Percentiles rank a stretch among this genome's conserved stretches.
Evolutionary conservation across 2,797 vertebrate genomes (phyloP).

Genomic region (Microctenopoma steveboyesi): DNA sequence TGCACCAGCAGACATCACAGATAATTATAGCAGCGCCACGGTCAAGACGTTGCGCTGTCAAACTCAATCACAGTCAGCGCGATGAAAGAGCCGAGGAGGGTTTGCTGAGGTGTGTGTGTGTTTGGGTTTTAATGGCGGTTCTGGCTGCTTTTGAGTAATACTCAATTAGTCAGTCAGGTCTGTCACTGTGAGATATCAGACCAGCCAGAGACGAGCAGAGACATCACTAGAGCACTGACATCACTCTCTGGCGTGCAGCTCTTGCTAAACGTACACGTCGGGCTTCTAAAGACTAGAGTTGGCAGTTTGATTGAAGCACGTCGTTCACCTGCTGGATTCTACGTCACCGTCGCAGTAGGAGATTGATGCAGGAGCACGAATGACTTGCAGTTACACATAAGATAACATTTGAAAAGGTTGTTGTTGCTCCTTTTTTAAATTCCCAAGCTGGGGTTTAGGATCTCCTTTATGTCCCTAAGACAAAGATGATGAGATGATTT

Average conservation of each 20-base stretch:
- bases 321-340: conserved; percentile 30
- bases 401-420: conserved; percentile 14
- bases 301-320: conserved; percentile 14
- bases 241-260: conserved; percentile 33
- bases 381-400: conserved; percentile 4
- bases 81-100: conserved; percentile 49
- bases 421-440: background rate
- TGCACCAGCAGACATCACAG: conserved; percentile 79
- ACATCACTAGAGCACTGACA: conserved; percentile 48
- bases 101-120: background rate
- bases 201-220: conserved; percentile 51
- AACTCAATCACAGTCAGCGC: conserved; percentile 67
- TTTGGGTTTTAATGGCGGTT: conserved; percentile 30
- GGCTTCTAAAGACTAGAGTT: conserved; percentile 6
- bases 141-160: conserved; percentile 49
- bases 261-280: conserved; percentile 39
- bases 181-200: conserved; percentile 47
- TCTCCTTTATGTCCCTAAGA: background rate
- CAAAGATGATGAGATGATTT: too few relatives aligned
- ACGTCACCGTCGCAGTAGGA: conserved; percentile 5
- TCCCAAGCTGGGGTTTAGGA: background rate
- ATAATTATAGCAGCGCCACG: conserved; percentile 80
- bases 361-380: conserved; percentile 17
- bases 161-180: conserved; percentile 26
- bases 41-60: conserved; percentile 71